Base-by-base conservation (phyloP, 2,113 vertebrate species). In the Upupa epops region DNA sequence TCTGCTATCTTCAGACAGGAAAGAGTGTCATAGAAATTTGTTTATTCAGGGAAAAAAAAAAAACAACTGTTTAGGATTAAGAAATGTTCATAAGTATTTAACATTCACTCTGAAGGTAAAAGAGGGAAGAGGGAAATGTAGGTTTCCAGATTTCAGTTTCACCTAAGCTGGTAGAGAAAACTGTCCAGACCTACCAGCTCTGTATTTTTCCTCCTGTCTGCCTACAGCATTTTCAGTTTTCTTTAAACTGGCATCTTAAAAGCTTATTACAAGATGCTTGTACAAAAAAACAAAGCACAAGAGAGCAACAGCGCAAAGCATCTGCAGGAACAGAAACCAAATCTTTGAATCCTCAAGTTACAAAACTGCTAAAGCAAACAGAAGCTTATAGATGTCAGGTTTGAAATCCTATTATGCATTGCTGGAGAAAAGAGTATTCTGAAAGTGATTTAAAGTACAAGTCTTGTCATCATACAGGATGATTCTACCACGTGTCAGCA, bases 141-240 rank as follows among this genome's bases (percentile, higher is more conserved):
- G 70, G 61, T 72, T 86, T 93, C 80, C 72, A 72, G 73, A 93
- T 79, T 82, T 90, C 92, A 24, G 36, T 83, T 90, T 86, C 71
- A 83, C 6, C 55, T 51, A 7, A 71, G 31, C 11, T 24, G 32
- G 34, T 1, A 48, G 31, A 61, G 31, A 66, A 65, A 78, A 84
- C 34, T 29, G 11, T 15, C 31, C 40, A 48, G 51, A 82, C 9
- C 25, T 54, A 86, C n/a, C 61, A 69, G 70, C 17, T 69, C 34
- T 36, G 0, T 2, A 9, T 11, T 58, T 25, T 11, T 86, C 40
- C 26, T 59, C 15, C 22, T 55, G 15, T 3, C 13, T 1, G 40
- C 11, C 31, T 21, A 46, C 49, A 83, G 72, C n/a, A 29, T 36
- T 32, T 36, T 26, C 40, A 70, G 55, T 17, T 9, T 48, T 18